Evolutionary conservation across 2,113 vertebrate genomes (phyloP).

Genomic region (Etheostoma spectabile): DNA sequence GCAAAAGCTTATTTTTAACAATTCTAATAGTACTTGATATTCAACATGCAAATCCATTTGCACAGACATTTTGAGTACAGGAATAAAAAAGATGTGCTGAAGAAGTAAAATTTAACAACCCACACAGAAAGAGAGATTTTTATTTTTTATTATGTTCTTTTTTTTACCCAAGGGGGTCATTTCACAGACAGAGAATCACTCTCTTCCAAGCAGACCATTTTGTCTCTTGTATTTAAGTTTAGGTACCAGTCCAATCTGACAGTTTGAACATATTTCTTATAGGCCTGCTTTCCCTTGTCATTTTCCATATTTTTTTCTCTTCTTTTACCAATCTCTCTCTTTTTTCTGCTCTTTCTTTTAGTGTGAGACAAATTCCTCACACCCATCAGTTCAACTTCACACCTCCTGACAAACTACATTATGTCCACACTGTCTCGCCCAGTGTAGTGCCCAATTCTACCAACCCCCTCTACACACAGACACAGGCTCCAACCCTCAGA

Average conservation of each 20-base stretch:
- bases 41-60: background rate
- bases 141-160: conserved; percentile 24
- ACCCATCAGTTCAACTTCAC: conserved; percentile 64
- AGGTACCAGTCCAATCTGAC: conserved; percentile 17
- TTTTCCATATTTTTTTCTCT: background rate
- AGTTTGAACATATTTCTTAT: background rate
- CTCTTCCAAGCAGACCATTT: conserved; percentile 20
- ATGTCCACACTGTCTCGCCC: conserved; percentile 6
- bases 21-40: background rate
- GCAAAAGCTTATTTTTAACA: background rate
- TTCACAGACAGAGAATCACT: conserved; percentile 37
- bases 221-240: conserved; percentile 14
- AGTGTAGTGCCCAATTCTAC: background rate
- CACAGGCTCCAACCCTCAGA: background rate
- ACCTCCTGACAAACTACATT: conserved; percentile 67
- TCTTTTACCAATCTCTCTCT: background rate
- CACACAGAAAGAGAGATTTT: background rate
- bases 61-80: background rate
- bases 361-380: conserved; percentile 56
- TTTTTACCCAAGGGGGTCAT: conserved; percentile 40
- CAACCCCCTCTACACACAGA: background rate
- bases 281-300: background rate
- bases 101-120: conserved; percentile 26
- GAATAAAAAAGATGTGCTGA: background rate
- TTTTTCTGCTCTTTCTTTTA: conserved; percentile 13